Evolutionary conservation across 64 coral and sea anemone species (phyloP), one percentile per base, ranked within the genome.

Genomic region (Pocillopora verrucosa): DNA sequence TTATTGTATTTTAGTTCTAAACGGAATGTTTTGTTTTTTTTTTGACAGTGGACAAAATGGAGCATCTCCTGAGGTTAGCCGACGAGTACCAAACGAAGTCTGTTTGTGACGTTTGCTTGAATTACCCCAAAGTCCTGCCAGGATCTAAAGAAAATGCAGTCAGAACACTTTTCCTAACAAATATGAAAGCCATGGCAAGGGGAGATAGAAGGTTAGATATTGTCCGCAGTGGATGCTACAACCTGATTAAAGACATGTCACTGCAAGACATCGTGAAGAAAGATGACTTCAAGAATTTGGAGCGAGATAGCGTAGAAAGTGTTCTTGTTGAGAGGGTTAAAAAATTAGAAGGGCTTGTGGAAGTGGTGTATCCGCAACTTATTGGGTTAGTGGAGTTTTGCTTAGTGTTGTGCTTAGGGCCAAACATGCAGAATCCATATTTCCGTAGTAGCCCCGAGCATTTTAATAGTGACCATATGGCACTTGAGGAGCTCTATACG

Each of bases 311-410:
- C 34, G 13, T 36, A 35, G 59, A 64, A 82, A 82, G 5, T 36
- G 79, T 82, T 16, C 30, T 82, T 5, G 25, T 20, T 4, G 5
- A 63, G 37, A 82, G 59, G 36, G 17, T 35, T 38, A 13, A 82
- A 82, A 59, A 15, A 7, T 10, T 82, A 65, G 79, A 82, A 64
- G 63, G 10, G 15, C 64, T 64, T 41, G 0, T 82, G 19, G 65
- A 51, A 61, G 14, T 62, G 17, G 17, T 88, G 64, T 78, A 65
- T 14, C 87, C 74, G 45, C 87, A 88, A 60, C 56, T 87, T 19
- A 74, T 73, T 5, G 72, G 41, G 36, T 15, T 82, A 9, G n/a
- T 26, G 13, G 59, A 82, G 13, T 82, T n/a, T 64, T 82, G 59
- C 36, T 62, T 63, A 14, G 16, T 30, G 12, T 16, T n/a, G 19